A percentile compares a stretch with the other conserved stretches of the same genome.
These are phyloP conservation scores for Panulirus ornatus DNA, from an alignment of 1,140 invertebrate species.

Conservation along the genomic window DNA sequence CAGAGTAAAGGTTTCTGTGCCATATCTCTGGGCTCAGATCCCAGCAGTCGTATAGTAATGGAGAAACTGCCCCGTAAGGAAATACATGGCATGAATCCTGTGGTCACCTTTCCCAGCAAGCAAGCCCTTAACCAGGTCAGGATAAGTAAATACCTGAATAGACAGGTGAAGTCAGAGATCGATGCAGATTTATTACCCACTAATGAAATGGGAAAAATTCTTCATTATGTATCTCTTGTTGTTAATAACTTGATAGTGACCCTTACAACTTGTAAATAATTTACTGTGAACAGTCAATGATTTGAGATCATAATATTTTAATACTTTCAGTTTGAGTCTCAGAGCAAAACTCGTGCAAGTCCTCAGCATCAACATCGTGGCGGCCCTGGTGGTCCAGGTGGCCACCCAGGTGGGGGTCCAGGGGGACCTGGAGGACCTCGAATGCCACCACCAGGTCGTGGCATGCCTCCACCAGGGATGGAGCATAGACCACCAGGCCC, in stretches of 20 bases:
- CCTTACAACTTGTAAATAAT: background rate
- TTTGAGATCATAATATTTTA: background rate
- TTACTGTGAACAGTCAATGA: background rate
- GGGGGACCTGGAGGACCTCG: constrained; percentile 82
- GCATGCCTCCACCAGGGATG: constrained; percentile 84
- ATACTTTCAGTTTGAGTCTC: constrained; percentile 88
- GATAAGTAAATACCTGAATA: background rate
- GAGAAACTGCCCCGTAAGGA: constrained; percentile 96
- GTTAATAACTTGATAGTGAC: background rate
- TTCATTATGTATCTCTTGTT: constrained; percentile 1
- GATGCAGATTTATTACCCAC: constrained; percentile 5
- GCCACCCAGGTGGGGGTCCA: constrained; percentile 77
- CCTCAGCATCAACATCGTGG: constrained; percentile 84
- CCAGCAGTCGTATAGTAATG: constrained; percentile 92
- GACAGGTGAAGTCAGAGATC: background rate
- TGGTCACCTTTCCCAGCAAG: constrained; percentile 97
- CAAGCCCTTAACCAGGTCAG: constrained; percentile 85
- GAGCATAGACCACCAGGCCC: constrained; percentile 75
- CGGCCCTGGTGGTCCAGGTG: constrained; percentile 66
- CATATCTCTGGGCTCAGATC: constrained; percentile 93
- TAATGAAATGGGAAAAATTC: background rate
- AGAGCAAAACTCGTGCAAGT: constrained; percentile 91
- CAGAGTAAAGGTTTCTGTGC: constrained; percentile 99
- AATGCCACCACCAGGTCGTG: constrained; percentile 83
- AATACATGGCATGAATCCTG: constrained; percentile 95